Evolutionary conservation across 64 coral and sea anemone species (phyloP).

Genomic region (Montipora cactus): DNA sequence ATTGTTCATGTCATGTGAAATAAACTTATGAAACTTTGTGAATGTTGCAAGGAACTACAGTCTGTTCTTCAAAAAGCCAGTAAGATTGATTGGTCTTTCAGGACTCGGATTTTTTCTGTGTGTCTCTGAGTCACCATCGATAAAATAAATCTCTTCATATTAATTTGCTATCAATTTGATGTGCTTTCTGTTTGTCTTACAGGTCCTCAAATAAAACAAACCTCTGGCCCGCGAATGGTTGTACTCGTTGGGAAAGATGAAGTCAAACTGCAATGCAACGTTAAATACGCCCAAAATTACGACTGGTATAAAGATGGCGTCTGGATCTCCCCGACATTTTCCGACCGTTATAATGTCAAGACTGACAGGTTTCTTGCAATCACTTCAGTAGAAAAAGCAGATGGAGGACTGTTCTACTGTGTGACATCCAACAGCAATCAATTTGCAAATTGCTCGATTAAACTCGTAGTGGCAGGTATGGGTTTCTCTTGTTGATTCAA

Average conservation of each 20-base stretch:
- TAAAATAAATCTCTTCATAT: too few species aligned
- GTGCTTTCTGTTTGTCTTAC: neutral
- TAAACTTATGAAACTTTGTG: too few species aligned
- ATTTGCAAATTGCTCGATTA: slow-evolving; percentile 61
- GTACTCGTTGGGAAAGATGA: neutral
- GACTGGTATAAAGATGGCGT: slow-evolving; percentile 70
- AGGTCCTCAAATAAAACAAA: slow-evolving; percentile 14
- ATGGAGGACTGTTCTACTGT: slow-evolving; percentile 72
- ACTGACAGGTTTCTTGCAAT: slow-evolving; percentile 60
- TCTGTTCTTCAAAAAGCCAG: too few species aligned
- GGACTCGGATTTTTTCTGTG: too few species aligned
- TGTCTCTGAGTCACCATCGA: too few species aligned
- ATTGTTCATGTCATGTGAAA: too few species aligned
- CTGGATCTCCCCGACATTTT: neutral
- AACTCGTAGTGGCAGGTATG: slow-evolving; percentile 72
- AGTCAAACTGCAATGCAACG: slow-evolving; percentile 5
- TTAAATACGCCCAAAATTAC: slow-evolving; percentile 21
- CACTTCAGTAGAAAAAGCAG: slow-evolving; percentile 28
- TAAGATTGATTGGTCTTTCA: too few species aligned
- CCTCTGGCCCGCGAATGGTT: neutral
- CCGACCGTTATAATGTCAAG: slow-evolving; percentile 54
- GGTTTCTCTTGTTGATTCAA: neutral
- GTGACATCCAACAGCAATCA: slow-evolving; percentile 54
- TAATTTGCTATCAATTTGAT: neutral
- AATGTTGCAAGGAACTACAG: too few species aligned